These are phyloP conservation scores for Biston stratarius DNA, from an alignment of 2,888 invertebrate species.

Conservation along the genomic window DNA sequence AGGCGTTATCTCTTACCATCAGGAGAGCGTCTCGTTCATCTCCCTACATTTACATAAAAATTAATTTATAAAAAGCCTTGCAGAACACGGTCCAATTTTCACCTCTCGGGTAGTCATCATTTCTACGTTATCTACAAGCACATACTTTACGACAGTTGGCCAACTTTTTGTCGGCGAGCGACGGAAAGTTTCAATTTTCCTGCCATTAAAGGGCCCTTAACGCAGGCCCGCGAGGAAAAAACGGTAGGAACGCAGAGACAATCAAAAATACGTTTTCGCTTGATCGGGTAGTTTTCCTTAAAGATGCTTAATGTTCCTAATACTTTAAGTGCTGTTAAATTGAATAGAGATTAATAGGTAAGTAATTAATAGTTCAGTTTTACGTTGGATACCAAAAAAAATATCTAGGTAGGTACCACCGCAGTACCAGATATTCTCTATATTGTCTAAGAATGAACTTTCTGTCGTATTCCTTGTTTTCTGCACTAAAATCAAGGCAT, in stretches of 20 bases:
- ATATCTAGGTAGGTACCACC: too few relatives aligned
- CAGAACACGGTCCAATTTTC: slow-evolving; percentile 15
- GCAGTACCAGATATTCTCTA: too few relatives aligned
- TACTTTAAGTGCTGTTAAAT: not conserved
- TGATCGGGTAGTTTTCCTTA: slow-evolving; percentile 56
- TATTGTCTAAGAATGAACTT: too few relatives aligned
- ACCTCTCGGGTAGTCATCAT: slow-evolving; percentile 59
- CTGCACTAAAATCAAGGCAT: too few relatives aligned
- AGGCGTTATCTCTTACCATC: too few relatives aligned
- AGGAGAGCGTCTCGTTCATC: too few relatives aligned
- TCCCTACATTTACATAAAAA: not conserved
- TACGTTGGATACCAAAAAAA: too few relatives aligned
- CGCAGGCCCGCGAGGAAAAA: slow-evolving; percentile 57
- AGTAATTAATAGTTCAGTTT: not conserved
- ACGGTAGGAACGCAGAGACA: slow-evolving; percentile 53
- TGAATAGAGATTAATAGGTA: not conserved
- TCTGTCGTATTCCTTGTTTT: too few relatives aligned
- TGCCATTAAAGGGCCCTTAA: slow-evolving; percentile 80
- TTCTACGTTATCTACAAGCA: slow-evolving; percentile 66
- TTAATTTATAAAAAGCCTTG: not conserved
- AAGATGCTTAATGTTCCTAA: slow-evolving; percentile 19
- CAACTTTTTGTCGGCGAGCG: slow-evolving; percentile 66
- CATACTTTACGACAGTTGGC: slow-evolving; percentile 69
- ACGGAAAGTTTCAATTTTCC: slow-evolving; percentile 80
- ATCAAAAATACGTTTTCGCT: slow-evolving; percentile 76